Base-by-base conservation (phyloP, 2,113 vertebrate species). In the Holacanthus passer region DNA sequence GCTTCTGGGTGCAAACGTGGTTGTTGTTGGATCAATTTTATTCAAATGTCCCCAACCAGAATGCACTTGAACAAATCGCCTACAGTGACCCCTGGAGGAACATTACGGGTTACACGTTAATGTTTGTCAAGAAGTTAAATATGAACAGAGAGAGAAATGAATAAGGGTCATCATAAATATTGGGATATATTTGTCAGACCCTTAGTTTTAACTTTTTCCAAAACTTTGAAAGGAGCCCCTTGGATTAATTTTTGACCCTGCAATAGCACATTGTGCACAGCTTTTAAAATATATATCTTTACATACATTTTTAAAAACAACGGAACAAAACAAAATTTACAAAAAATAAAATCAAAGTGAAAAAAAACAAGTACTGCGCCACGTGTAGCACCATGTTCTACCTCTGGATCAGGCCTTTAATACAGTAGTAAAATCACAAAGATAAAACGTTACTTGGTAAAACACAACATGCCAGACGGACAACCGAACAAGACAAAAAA, bases 391-490 rank as follows among this genome's bases (percentile, higher is more conserved):
- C 14, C 64, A 39, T 12, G 27, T 74, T 67, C 24, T 41, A 55
- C 65, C 4, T 63, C 73, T 77, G n/a, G 67, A 68, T 77, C 73
- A 22, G 45, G 72, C 67, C 58, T 73, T 84, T 17, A 58, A 43
- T 37, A 52, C 39, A 86, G 52, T 16, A 73, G 52, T 41, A 32
- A 45, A 65, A 41, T 72, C 27, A 62, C 24, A 72, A 22, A 1
- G 24, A 56, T 52, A 65, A 53, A 60, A 67, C 31, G 81, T 75
- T 83, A 52, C 66, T 63, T 65, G 41, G 56, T 55, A 67, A 52
- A 84, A 87, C 63, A 73, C 35, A 67, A 81, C 66, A 72, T 62
- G 10, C 79, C 39, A 39, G 41, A 65, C 43, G 17, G 11, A 74
- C 17, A 52, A 72, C 22, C n/a, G 24, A 69, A 60, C 12, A 67